Evolutionary conservation across 2,113 vertebrate genomes (phyloP), one percentile per base, ranked within the genome.

Genomic region (Onychorhynchus coronatus): DNA sequence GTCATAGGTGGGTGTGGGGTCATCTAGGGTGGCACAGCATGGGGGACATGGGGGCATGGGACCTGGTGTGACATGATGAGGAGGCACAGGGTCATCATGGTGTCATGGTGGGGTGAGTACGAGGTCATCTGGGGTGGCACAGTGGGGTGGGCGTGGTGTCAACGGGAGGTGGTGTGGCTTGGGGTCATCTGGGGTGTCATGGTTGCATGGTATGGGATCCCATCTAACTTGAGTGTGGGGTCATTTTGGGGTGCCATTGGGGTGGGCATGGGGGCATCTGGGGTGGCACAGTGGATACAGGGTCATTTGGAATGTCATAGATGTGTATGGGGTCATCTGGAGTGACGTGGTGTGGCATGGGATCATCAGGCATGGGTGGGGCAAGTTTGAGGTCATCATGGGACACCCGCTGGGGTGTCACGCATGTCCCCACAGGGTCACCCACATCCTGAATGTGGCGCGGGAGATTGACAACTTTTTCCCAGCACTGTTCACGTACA

Each of bases 381-480:
- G 37, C 4, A 7, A 27, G 37, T 62, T 19, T 39, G 59, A 19
- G 25, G 59, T 37, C 41, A 7, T 27, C 9, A 5, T 1, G 8
- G 24, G 47, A 10, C 21, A 9, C 31, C n/a, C 8, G 2, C 10
- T 5, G 37, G 73, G 37, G 37, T n/a, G 33, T 20, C 77, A 46
- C 83, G 46, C 2, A 3, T 5, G 55, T 21, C 42, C 1, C 46
- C 4, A 0, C 97, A 99, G 99, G 68, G 96, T 99, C 52, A 99
- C 98, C 82, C 99, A 99, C 97, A 99, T 99, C 95, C 96, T 99
- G 68, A 99, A 99, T 21, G 98, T 99, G 95, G 99, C 99, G 0
- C 98, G 98, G 74, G 99, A 99, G 98, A 99, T 99, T 2, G 99
- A 99, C 97, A 99, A 99, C 98, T 99, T 99, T 96, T 99, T 98